Percentiles rank a stretch among this genome's conserved stretches.
Evolutionary conservation across 2,888 invertebrate species (phyloP).

Genomic region (Penaeus monodon): DNA sequence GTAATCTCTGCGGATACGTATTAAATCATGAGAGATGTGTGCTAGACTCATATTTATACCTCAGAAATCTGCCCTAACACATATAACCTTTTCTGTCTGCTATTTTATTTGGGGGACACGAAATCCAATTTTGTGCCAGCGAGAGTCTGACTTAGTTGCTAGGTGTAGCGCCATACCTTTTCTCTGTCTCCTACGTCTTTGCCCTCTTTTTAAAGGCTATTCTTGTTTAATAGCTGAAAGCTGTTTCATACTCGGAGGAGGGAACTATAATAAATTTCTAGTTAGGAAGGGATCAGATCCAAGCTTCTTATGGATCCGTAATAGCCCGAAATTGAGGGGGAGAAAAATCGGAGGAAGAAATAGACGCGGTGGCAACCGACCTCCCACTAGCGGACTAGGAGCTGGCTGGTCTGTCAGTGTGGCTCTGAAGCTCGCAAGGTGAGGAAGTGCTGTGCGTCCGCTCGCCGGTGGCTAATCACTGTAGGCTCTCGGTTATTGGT

Average conservation of each 20-base stretch:
- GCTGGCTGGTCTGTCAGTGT: no score
- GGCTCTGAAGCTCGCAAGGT: no score
- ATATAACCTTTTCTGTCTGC: conserved; percentile 27
- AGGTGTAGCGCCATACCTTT: background rate
- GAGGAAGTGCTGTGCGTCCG: no score
- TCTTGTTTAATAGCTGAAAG: no score
- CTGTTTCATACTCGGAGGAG: no score
- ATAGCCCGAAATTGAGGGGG: background rate
- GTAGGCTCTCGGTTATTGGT: no score
- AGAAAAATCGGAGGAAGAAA: conserved; percentile 5
- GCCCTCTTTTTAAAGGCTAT: background rate
- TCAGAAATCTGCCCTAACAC: conserved; percentile 11
- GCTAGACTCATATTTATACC: background rate
- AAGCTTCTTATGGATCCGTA: no score
- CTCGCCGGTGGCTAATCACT: no score
- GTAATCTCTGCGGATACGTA: background rate
- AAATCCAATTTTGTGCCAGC: conserved; percentile 46
- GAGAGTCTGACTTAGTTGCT: background rate
- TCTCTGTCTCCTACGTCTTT: background rate
- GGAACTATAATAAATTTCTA: no score
- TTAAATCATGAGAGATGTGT: background rate
- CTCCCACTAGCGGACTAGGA: no score
- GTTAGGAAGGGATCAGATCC: no score
- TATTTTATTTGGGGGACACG: conserved; percentile 38
- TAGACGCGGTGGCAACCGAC: background rate